Base-by-base conservation (phyloP, 2,888 invertebrate species). In the Nomada ferruginata region DNA sequence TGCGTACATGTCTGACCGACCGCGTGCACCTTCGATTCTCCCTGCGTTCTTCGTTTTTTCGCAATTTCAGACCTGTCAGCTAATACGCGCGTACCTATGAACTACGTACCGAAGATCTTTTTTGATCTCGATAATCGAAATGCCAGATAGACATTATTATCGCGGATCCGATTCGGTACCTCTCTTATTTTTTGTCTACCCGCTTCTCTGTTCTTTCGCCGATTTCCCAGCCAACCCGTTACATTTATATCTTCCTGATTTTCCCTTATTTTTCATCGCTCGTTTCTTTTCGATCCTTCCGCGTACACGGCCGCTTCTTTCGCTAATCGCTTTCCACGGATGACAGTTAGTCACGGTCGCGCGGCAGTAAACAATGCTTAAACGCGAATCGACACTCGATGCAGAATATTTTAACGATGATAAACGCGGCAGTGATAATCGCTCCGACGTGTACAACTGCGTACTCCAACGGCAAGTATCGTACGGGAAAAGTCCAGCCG, bases 21-120 rank as follows among this genome's bases (percentile, higher is more conserved):
- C 63, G 47, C 26, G 18, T 44, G 42, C 55, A 13, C 47, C 60
- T 36, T n/a, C 47, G 53, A 13, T 55, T 26, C 53, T 0, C 5
- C 53, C n/a, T 52, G 65, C 36, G 59, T 63, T 55, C 77, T 72
- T 63, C 60, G 47, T 83, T 77, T 81, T 81, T 83, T 80, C 76
- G 79, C 83, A 83, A 83, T 83, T 83, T 69, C 76, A 78, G 68
- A 76, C 11, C 83, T 75, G 83, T 79, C 83, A 79, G 75, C 72
- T 83, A 71, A 78, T 83, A 75, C 78, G 64, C 72, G 13, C 74
- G 59, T 18, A 26, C 65, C 78, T n/a, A 57, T 64, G 64, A 69
- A 64, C 70, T 55, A 59, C 55, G 47, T 55, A 44, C 52, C 73
- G 72, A 53, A 71, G 68, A 76, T 83, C 74, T 83, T 83, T 75